phyloP scores from a whole-genome alignment of 2,797 vertebrate genomes.

The Tangara arthus region DNA sequence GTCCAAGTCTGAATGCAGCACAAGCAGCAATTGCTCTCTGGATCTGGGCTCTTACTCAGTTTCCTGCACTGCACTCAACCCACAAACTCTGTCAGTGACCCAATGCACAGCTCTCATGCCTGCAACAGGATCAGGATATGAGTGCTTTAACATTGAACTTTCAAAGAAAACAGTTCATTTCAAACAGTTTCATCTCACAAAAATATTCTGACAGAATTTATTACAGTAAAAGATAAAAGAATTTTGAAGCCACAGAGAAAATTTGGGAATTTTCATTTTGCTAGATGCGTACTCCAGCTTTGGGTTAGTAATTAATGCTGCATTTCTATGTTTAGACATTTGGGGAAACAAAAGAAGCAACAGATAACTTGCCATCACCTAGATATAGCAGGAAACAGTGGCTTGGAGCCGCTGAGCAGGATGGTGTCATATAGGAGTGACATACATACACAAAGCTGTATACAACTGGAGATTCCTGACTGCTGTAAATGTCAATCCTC shows the following conservation, averaged over 20 bases:
- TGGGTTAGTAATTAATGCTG: neutral
- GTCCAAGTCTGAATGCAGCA: neutral
- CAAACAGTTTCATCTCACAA: neutral
- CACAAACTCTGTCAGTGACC: neutral
- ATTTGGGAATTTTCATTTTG: neutral
- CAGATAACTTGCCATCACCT: neutral
- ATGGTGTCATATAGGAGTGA: neutral
- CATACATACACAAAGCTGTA: constrained; percentile 6
- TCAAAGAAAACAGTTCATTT: neutral
- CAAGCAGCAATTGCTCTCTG: neutral
- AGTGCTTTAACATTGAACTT: neutral
- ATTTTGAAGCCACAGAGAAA: neutral
- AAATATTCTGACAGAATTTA: neutral
- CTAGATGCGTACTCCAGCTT: neutral
- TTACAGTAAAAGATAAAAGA: neutral
- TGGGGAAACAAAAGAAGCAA: neutral
- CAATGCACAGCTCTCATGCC: fast-evolving
- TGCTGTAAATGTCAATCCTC: constrained; percentile 24
- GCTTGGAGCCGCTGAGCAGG: neutral
- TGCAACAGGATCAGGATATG: neutral
- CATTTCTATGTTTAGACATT: neutral
- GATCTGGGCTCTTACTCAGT: neutral
- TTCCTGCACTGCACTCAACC: neutral
- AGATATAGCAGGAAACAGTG: neutral
- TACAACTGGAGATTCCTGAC: constrained; percentile 15